Conservation (phyloP, 2,888 invertebrate genomes). For the Caradrina kadenii region DNA sequence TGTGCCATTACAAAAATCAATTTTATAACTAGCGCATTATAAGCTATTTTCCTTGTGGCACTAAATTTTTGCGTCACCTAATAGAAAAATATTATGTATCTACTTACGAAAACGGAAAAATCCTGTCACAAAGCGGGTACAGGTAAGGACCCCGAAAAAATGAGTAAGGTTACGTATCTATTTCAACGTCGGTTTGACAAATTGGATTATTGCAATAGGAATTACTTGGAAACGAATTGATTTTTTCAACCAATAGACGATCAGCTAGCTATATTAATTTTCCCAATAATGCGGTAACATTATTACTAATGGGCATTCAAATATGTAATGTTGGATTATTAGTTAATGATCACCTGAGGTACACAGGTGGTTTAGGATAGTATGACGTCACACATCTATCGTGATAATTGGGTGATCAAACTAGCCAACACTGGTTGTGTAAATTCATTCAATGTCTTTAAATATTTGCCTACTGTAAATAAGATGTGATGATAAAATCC, state of each 20-base stretch:
- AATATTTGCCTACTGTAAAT: conserved; percentile 19
- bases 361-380: conserved; percentile 3
- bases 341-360: conserved; percentile 5
- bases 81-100: conserved; percentile 29
- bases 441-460: conserved; percentile 9
- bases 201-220: conserved; percentile 43
- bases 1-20: not conserved
- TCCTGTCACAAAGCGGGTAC: conserved; percentile 9
- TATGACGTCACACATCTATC: conserved; percentile 20
- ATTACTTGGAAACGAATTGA: conserved; percentile 18
- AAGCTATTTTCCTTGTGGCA: not conserved
- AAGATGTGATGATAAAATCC: not conserved
- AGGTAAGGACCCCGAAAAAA: conserved; percentile 33
- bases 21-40: not conserved
- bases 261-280: conserved; percentile 7
- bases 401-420: conserved; percentile 32
- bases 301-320: conserved; percentile 26
- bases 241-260: conserved; percentile 1
- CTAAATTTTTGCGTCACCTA: not conserved
- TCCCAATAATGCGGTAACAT: not conserved
- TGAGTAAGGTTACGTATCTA: conserved; percentile 33
- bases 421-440: conserved; percentile 17
- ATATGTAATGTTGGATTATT: conserved; percentile 25
- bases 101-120: conserved; percentile 31
- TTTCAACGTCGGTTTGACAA: conserved; percentile 30